Conservation (phyloP, 2,888 invertebrate species). For the Orthonevra nobilis region DNA sequence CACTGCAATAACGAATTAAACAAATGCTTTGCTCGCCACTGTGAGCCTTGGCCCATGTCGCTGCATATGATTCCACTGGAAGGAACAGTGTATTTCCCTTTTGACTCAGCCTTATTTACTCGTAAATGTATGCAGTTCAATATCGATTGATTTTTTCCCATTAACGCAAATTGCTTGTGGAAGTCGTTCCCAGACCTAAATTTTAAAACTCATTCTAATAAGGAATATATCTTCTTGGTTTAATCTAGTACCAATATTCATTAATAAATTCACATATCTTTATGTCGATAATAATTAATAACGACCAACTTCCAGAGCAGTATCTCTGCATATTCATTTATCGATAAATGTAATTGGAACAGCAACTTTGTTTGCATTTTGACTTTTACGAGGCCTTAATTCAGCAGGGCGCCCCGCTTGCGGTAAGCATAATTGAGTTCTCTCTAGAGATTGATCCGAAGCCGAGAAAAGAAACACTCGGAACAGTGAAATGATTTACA, state of each 20-base stretch:
- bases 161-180: no score
- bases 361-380: slow-evolving; percentile 61
- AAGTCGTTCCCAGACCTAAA: no score
- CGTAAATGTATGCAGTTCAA: no score
- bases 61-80: no score
- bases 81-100: no score
- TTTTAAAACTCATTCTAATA: no score
- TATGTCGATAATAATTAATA: slow-evolving; percentile 9
- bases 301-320: background rate
- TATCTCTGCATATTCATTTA: slow-evolving; percentile 14
- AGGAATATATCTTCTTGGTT: background rate
- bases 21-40: no score
- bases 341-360: slow-evolving; percentile 33
- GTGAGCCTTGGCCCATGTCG: no score
- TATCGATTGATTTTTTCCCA: no score
- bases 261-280: background rate
- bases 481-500: slow-evolving; percentile 50
- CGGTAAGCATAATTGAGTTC: slow-evolving; percentile 53
- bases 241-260: background rate
- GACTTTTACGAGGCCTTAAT: slow-evolving; percentile 61
- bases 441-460: slow-evolving; percentile 15
- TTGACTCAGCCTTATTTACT: no score
- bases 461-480: background rate
- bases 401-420: slow-evolving; percentile 26
- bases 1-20: no score